phyloP scores from a whole-genome alignment of 2,888 invertebrate genomes.

The Tigriopus californicus region DNA sequence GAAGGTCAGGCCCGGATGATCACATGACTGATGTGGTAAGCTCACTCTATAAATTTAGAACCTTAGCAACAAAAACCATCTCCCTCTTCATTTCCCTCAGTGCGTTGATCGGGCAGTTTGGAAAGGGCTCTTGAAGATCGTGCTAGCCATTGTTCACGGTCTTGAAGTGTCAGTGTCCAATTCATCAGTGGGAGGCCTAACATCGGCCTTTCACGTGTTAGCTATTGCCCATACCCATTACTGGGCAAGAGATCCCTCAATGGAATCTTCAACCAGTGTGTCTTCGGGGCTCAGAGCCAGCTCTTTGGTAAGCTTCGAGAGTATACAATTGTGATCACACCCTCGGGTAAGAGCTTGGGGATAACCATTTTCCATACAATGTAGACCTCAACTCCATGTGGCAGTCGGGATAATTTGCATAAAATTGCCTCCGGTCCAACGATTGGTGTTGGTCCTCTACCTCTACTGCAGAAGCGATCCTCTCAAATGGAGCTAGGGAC shows the following conservation, averaged over 20 bases:
- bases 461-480: no score
- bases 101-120: slow-evolving; percentile 73
- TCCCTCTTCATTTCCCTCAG: slow-evolving; percentile 32
- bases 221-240: slow-evolving; percentile 98
- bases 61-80: slow-evolving; percentile 16
- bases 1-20: slow-evolving; percentile 82
- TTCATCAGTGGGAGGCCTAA: slow-evolving; percentile 81
- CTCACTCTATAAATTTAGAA: no score
- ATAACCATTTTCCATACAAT: no score
- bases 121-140: slow-evolving; percentile 87
- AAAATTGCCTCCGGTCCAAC: no score
- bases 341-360: no score
- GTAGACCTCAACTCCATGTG: slow-evolving; percentile 44
- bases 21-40: slow-evolving; percentile 92
- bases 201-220: slow-evolving; percentile 83
- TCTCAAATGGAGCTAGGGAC: no score
- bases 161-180: slow-evolving; percentile 78
- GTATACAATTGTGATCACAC: no score
- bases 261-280: no score
- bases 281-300: no score
- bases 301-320: no score
- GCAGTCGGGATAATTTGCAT: slow-evolving; percentile 43
- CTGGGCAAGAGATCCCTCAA: slow-evolving; percentile 55
- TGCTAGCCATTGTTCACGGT: slow-evolving; percentile 73
- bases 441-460: no score